These are phyloP conservation scores for Hexactinellida sp. DNA, from an alignment of 37 sponge, comb jelly and placozoan species.

Conservation along the genomic window DNA sequence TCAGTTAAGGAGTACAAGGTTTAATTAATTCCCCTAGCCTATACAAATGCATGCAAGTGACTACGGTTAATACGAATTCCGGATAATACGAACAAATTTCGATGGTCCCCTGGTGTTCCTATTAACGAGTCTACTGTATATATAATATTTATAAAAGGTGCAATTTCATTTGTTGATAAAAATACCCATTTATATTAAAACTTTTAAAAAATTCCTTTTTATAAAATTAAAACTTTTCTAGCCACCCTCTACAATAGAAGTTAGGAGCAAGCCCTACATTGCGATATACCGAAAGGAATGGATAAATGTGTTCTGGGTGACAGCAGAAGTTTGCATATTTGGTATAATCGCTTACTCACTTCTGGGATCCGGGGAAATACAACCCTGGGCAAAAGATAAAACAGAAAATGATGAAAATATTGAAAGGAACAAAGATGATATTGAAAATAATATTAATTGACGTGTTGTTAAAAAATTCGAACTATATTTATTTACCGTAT, in stretches of 20 bases:
- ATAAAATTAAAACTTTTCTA: neutral
- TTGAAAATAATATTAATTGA: neutral
- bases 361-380: slow-evolving; percentile 44
- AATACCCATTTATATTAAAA: neutral
- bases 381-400: slow-evolving; percentile 46
- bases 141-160: neutral
- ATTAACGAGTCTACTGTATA: no score
- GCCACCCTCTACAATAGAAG: neutral
- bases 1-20: no score
- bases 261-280: neutral
- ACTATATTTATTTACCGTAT: no score
- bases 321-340: slow-evolving; percentile 56
- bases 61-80: no score
- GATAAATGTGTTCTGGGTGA: slow-evolving; percentile 60
- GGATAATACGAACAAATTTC: no score
- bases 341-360: slow-evolving; percentile 45
- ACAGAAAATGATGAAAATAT: neutral
- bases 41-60: no score
- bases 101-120: no score
- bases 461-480: no score
- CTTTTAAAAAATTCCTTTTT: neutral
- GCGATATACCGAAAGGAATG: slow-evolving; percentile 37
- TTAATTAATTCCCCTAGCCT: no score
- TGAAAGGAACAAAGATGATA: neutral
- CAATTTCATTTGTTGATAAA: no score